Evolutionary conservation across 1,140 invertebrate genomes (phyloP), one percentile per base, ranked within the genome.

Genomic region (Dendrolimus punctatus): DNA sequence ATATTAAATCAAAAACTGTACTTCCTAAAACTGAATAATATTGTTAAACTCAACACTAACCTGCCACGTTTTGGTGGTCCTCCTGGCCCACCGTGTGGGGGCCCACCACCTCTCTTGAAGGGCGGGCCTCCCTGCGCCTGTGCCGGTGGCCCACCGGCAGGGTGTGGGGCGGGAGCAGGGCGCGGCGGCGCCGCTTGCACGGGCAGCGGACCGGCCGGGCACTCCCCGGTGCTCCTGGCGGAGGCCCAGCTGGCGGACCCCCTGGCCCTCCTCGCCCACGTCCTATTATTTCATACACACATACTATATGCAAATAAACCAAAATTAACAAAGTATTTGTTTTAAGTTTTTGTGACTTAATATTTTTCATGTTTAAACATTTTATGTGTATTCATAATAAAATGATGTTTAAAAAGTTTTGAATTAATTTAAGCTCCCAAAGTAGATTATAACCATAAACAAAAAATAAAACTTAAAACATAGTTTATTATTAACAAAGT

Each of bases 51-150:
- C 41, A 42, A 5, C n/a, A 59, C 57, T 46, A 53, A 77, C 80
- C 80, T 74, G 64, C 77, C 80, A 49, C 81, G 71, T 64, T 85
- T 85, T 1, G 77, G 81, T 55, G 80, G 80, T 45, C 73, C 76
- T 45, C 77, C 68, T 4, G 73, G 74, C 4, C 76, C 77, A 36
- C 70, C 76, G 48, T 78, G 77, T n/a, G 63, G 59, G 39, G 78
- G 79, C 3, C 73, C 81, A 41, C 74, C 73, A 5, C 79, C 79
- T 47, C 81, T 53, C 48, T 85, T 85, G 62, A 69, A 82, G 4
- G 76, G 72, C 10, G 51, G 53, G 5, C 46, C 46, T 6, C 23
- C 39, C 66, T 65, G n/a, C 57, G 54, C 43, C 23, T 9, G 41
- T 51, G 58, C 57, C 44, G 53, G 58, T 9, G 44, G 43, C 36